Base-by-base conservation (phyloP, 2,888 invertebrate species). In the Spodoptera picta region DNA sequence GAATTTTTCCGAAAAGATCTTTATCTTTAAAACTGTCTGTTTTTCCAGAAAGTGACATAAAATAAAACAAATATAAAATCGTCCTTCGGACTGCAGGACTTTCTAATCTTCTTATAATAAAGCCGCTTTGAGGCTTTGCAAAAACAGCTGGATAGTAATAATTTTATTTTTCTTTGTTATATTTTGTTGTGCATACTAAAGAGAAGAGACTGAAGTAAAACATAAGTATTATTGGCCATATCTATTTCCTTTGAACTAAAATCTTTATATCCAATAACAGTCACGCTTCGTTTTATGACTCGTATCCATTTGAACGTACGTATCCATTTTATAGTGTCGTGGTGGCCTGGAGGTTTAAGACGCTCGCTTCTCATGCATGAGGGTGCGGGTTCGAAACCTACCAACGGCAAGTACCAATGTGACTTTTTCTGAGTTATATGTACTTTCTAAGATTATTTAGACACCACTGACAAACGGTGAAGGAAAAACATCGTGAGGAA, bases 31-130 rank as follows among this genome's bases (percentile, higher is more conserved):
- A 45, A 36, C 27, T 43, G 53, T 11, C 5, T 12, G 41, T 4
- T 2, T 3, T 36, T 19, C 42, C 1, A 46, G 9, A 49, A n/a
- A 46, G n/a, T 59, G 51, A 4, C 52, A 53, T 44, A 65, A 65
- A 61, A 63, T 43, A 23, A 31, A 63, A 54, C 7, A 59, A 41
- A 64, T 42, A 48, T 50, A 50, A 66, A 69, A 60, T 53, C 58
- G 46, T 14, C 46, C 44, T 50, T 65, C 61, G 59, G 60, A 58
- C 60, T 67, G 54, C 46, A 57, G 27, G 65, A 51, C 53, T 65
- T 73, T 64, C 43, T 75, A 70, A 81, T 80, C 68, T 70, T 19
- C 77, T 74, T 73, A 69, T 44, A 69, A 73, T 69, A 79, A 69
- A 76, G 59, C 68, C 12, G 51, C 59, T 66, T 58, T 50, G 41